These are phyloP conservation scores for Laterallus jamaicensis DNA, from an alignment of 2,113 vertebrate genomes.

Conservation along the genomic window DNA sequence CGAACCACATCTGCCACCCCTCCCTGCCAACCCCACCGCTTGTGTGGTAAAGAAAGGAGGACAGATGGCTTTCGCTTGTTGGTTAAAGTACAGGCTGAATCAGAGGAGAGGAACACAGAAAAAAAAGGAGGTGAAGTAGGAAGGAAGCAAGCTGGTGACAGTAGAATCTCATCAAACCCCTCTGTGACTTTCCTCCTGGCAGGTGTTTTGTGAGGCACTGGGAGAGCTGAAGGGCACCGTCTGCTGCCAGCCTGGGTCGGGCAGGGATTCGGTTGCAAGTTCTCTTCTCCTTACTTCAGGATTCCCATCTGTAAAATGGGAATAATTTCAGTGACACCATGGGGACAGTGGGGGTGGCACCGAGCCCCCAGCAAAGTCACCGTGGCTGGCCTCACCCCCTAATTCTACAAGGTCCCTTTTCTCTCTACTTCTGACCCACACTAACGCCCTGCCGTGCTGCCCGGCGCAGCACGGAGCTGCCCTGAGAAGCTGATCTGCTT, in stretches of 20 bases:
- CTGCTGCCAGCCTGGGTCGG: accelerated
- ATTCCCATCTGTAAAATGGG: not conserved
- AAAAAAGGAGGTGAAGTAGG: not conserved
- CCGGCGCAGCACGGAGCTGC: accelerated
- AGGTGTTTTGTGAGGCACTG: accelerated
- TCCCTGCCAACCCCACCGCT: not conserved
- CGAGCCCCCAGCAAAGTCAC: not conserved
- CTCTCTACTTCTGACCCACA: not conserved
- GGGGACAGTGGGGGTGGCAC: not conserved
- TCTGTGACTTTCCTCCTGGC: not conserved
- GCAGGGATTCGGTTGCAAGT: accelerated
- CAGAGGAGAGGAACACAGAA: not conserved
- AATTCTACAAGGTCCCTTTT: not conserved
- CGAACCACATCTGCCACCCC: not conserved
- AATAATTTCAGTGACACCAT: not conserved
- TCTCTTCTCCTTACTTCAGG: not conserved
- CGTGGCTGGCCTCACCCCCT: not conserved
- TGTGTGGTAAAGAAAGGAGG: not conserved
- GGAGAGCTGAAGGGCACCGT: not conserved
- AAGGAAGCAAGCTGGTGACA: not conserved
- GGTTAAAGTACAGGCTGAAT: not conserved
- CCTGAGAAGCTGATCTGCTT: not conserved
- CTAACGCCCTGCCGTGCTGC: not conserved
- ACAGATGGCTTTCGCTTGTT: not conserved
- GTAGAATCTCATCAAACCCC: not conserved